phyloP scores from a whole-genome alignment of 1,140 invertebrate species.

The Hylaeus anthracinus region DNA sequence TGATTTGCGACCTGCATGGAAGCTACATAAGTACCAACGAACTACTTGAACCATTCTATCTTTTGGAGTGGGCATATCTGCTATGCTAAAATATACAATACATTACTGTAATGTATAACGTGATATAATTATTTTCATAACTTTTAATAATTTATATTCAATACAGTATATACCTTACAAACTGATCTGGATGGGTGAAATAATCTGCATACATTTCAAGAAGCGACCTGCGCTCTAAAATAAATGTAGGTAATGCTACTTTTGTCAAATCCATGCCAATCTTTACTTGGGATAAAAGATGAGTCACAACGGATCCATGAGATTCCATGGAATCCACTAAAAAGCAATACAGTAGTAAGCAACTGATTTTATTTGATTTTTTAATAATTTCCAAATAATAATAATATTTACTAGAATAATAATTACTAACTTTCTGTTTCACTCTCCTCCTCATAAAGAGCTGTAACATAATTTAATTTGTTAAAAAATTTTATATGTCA shows the following conservation, averaged over 20 bases:
- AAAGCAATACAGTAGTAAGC: conserved; percentile 42
- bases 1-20: conserved; percentile 97
- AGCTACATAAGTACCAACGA: conserved; percentile 97
- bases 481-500: conserved; percentile 15
- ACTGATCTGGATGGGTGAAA: conserved; percentile 98
- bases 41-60: conserved; percentile 97
- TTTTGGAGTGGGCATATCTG: conserved; percentile 89
- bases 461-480: conserved; percentile 79
- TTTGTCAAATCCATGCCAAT: conserved; percentile 99
- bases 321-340: conserved; percentile 91
- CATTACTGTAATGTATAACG: conserved; percentile 1
- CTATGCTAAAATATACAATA: conserved; percentile 85
- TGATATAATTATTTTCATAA: background rate
- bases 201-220: conserved; percentile 99
- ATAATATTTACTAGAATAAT: conserved; percentile 12
- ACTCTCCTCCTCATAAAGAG: conserved; percentile 93
- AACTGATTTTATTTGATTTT: background rate
- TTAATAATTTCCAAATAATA: background rate
- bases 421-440: conserved; percentile 87
- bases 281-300: conserved; percentile 96
- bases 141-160: conserved; percentile 59
- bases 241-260: conserved; percentile 98
- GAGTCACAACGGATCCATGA: conserved; percentile 96
- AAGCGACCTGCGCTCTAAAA: conserved; percentile 95
- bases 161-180: conserved; percentile 88